Evolutionary conservation across 2,888 invertebrate species (phyloP), one percentile per base, ranked within the genome.

Genomic region (Diabrotica balteata): DNA sequence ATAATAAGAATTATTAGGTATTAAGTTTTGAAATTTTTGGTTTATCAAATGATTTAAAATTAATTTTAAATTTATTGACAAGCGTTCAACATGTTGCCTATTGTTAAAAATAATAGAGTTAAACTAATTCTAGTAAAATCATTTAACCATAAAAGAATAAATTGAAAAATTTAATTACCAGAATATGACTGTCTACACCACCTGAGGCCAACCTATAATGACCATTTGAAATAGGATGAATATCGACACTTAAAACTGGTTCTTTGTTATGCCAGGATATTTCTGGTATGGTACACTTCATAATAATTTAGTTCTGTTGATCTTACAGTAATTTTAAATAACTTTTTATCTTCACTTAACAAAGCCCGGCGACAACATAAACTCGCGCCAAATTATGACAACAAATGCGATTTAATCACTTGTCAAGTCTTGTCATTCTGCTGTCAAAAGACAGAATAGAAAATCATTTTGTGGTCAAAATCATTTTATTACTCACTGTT

Each of bases 211-310:
- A 84, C 72, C 96, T 89, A 82, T 91, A 89, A 77, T 89, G 88
- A 68, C 86, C 86, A 58, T 87, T 86, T 47, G 81, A 79, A 79
- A 87, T 87, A 43, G 88, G 88, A 81, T 95, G 94, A 80, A 96
- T 89, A 84, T 96, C 95, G 32, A 95, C 88, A 84, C 96, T 95
- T 66, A 97, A 87, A 32, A 98, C 94, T 4, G 98, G 98, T 82
- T 97, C 97, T 70, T 96, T 88, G 81, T 96, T 96, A 81, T 98
- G 97, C 97, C 97, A 98, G 0, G 97, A 96, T 79, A 98, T 98
- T 88, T 98, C 97, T 8, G 97, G 98, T 72, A 96, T 96, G 67
- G 92, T 90, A 78, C 96, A 95, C 88, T 96, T 96, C 98, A 98
- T 55, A 53, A 53, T 50, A 42, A 50, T 10, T 22, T 51, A 1